A percentile compares a stretch with the other conserved stretches of the same genome.
phyloP scores from a whole-genome alignment of 1,140 invertebrate species.

The Drosophila pachea region DNA sequence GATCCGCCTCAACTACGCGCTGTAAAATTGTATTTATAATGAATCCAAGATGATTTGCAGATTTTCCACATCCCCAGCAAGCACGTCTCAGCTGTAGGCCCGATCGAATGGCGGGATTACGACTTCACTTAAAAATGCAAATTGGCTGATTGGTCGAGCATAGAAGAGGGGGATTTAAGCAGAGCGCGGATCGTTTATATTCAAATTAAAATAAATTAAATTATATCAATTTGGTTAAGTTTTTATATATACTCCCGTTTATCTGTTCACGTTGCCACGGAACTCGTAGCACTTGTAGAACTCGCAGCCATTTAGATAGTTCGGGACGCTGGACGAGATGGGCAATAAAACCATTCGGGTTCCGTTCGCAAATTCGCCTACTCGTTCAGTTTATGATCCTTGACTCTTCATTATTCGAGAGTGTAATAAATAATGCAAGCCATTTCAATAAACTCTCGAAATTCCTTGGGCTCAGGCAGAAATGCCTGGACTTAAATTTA shows the following conservation, averaged over 20 bases:
- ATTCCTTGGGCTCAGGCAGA: slow-evolving; percentile 29
- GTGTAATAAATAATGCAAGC: slow-evolving; percentile 32
- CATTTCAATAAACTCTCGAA: slow-evolving; percentile 64
- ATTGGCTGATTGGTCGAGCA: neutral
- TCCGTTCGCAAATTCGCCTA: too few species aligned
- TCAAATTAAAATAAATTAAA: too few species aligned
- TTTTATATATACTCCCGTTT: too few species aligned
- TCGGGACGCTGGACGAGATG: too few species aligned
- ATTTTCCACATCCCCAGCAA: slow-evolving; percentile 53
- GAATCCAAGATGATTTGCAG: slow-evolving; percentile 68
- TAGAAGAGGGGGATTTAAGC: too few species aligned
- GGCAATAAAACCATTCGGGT: too few species aligned
- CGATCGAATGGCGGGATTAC: neutral
- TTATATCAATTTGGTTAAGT: too few species aligned
- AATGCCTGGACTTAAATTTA: slow-evolving; percentile 33
- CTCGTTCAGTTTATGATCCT: neutral
- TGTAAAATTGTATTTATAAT: slow-evolving; percentile 75
- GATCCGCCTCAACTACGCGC: slow-evolving; percentile 43
- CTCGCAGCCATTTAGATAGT: too few species aligned
- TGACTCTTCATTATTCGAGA: neutral
- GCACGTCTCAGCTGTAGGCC: neutral
- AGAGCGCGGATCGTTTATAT: too few species aligned
- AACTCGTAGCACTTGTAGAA: too few species aligned
- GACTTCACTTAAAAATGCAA: neutral
- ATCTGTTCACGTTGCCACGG: too few species aligned